A percentile compares a stretch with the other conserved stretches of the same genome.
Evolutionary conservation across 1,140 invertebrate species (phyloP).

Genomic region (Oncopodura yosiiana): DNA sequence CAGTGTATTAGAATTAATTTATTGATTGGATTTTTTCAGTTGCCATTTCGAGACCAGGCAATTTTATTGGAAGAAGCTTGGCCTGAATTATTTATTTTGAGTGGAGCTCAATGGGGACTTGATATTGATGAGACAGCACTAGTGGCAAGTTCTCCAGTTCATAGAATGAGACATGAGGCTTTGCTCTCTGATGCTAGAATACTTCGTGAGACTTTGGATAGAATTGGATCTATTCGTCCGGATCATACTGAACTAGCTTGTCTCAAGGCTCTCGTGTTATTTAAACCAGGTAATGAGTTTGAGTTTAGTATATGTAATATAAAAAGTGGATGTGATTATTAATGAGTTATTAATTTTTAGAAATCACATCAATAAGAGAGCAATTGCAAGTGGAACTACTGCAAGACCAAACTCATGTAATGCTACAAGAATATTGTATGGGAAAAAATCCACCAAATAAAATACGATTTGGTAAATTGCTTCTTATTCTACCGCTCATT

Average conservation of each 20-base stretch:
- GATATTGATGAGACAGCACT: constrained; percentile 55
- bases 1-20: too few relatives aligned
- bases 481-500: constrained; percentile 56
- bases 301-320: not conserved
- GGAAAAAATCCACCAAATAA: constrained; percentile 40
- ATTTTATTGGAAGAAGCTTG: constrained; percentile 65
- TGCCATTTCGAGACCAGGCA: constrained; percentile 60
- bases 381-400: constrained; percentile 53
- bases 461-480: constrained; percentile 57
- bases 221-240: constrained; percentile 53
- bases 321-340: not conserved
- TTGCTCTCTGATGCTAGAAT: constrained; percentile 47
- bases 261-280: constrained; percentile 68
- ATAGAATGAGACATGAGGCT: constrained; percentile 39
- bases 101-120: constrained; percentile 66
- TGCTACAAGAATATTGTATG: constrained; percentile 56
- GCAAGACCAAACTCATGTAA: constrained; percentile 66
- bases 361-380: constrained; percentile 54
- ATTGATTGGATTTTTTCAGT: constrained; percentile 39
- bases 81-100: constrained; percentile 74
- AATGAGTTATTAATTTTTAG: constrained; percentile 40
- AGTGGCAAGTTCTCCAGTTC: constrained; percentile 39
- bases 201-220: constrained; percentile 52
- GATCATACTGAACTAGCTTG: constrained; percentile 77
- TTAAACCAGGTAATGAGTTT: constrained; percentile 68